Evolutionary conservation across 2,888 invertebrate genomes (phyloP), one percentile per base, ranked within the genome.

Genomic region (Alloplasta piceator): DNA sequence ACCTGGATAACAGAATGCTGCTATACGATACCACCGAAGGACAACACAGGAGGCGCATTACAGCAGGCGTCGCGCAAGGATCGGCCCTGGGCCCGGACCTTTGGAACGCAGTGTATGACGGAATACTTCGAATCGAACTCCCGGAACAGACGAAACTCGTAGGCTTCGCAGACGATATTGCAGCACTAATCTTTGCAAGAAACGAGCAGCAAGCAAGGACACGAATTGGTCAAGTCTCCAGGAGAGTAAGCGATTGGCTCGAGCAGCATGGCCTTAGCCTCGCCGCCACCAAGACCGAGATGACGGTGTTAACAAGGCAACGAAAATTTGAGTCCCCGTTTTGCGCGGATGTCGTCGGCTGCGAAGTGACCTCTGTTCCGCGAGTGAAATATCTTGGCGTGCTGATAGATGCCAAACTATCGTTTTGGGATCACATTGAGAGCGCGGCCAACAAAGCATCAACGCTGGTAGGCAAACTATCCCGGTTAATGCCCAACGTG

Each of bases 61-160:
- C 82, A 0, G 66, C 78, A 1, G 84, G 85, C 6, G 82, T 78
- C 6, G 78, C 83, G 6, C 85, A 86, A 64, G 86, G 85, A 4
- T 81, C 82, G 1, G 70, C 76, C 9, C 73, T 84, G 0, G 84
- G 83, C 41, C 85, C 85, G 5, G 78, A 79, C 48, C 66, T 85
- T 2, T 87, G 84, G 82, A 86, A 86, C 70, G 67, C 78, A 43
- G 67, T 79, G 10, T 86, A 87, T 63, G 83, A 85, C 55, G 79
- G 67, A 7, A 52, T 81, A 6, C 80, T 84, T 1, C 36, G 60
- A 43, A 43, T 43, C 1, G 43, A 9, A 4, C 43, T 43, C 43
- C 7, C 6, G 1, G 55, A 56, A 4, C 79, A 10, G 10, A 43
- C 43, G 43, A 43, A 43, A 4, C 43, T 43, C 6, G 70, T 85